Evolutionary conservation across 2,888 invertebrate species (phyloP).

Genomic region (Campaea margaritaria): DNA sequence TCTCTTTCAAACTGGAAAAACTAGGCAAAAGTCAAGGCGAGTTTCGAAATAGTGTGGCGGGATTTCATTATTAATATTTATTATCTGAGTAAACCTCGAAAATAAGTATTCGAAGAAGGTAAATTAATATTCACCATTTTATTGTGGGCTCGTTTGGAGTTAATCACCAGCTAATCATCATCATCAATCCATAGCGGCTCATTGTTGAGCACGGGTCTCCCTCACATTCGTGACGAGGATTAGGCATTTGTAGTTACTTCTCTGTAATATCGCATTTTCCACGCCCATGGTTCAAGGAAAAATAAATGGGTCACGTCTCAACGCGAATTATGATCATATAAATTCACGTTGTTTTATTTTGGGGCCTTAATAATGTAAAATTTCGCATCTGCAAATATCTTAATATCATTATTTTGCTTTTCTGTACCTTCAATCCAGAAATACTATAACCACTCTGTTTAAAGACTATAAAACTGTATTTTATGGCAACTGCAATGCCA

Average conservation of each 20-base stretch:
- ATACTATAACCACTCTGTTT: constrained; percentile 6
- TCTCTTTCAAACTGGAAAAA: constrained; percentile 5
- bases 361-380: too few relatives aligned
- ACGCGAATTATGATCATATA: neutral
- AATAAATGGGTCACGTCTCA: constrained; percentile 3
- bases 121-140: constrained; percentile 16
- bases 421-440: neutral
- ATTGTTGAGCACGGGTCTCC: too few relatives aligned
- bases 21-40: constrained; percentile 35
- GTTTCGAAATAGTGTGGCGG: constrained; percentile 30
- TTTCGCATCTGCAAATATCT: too few relatives aligned
- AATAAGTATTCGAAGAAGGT: constrained; percentile 9
- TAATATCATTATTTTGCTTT: too few relatives aligned
- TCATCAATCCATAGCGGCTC: too few relatives aligned
- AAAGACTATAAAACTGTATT: constrained; percentile 7
- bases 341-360: too few relatives aligned
- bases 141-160: neutral
- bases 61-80: constrained; percentile 29
- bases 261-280: constrained; percentile 11
- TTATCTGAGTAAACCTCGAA: constrained; percentile 27
- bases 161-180: too few relatives aligned
- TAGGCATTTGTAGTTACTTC: too few relatives aligned
- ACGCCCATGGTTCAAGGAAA: constrained; percentile 10
- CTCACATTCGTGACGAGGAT: too few relatives aligned
- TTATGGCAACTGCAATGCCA: constrained; percentile 6